phyloP scores from a whole-genome alignment of 2,888 invertebrate species.

The Macropis europaea region DNA sequence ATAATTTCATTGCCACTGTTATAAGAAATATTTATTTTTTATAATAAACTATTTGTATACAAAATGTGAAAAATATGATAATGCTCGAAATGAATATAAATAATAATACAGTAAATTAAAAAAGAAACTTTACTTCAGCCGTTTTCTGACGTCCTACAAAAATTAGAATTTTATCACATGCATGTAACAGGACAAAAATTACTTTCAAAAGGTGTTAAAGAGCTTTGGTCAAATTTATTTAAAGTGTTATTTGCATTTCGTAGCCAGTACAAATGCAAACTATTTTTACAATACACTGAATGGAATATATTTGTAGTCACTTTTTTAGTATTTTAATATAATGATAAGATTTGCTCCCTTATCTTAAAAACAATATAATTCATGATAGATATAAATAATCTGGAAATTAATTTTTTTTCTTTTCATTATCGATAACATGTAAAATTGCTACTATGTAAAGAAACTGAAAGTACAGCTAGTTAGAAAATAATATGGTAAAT shows the following conservation, averaged over 20 bases:
- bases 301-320: constrained; percentile 17
- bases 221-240: constrained; percentile 49
- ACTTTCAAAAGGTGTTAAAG: constrained; percentile 19
- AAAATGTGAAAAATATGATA: constrained; percentile 23
- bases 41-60: constrained; percentile 24
- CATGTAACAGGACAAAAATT: constrained; percentile 8
- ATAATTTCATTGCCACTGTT: constrained; percentile 10
- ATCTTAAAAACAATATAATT: constrained; percentile 21
- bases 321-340: constrained; percentile 10
- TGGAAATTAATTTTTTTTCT: not conserved
- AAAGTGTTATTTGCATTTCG: constrained; percentile 11
- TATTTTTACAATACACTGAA: constrained; percentile 14
- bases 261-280: constrained; percentile 32
- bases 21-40: constrained; percentile 40
- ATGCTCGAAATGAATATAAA: not conserved
- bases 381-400: not conserved
- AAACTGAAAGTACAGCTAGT: not conserved
- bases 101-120: constrained; percentile 7
- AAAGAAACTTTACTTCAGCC: not conserved
- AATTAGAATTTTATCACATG: not conserved
- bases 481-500: constrained; percentile 3
- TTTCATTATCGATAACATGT: not conserved
- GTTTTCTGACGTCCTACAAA: not conserved
- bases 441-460: constrained; percentile 6
- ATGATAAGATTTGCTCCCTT: constrained; percentile 6